These are phyloP conservation scores for Acrobeloides nanus DNA, from an alignment of 2,888 invertebrate genomes.

Conservation along the genomic window DNA sequence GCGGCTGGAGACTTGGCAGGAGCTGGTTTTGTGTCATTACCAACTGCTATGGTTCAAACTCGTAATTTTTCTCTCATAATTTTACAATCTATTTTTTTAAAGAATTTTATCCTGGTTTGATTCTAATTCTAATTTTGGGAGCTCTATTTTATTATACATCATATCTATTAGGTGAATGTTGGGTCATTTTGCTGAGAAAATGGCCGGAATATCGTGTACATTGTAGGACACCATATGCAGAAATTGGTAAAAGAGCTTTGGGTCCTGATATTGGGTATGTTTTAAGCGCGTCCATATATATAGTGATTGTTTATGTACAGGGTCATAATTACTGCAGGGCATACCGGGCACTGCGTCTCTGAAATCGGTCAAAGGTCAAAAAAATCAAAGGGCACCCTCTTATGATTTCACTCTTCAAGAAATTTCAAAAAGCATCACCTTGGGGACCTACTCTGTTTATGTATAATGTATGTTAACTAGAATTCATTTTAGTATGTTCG, in stretches of 20 bases:
- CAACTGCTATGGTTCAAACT: constrained; percentile 46
- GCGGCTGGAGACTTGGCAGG: constrained; percentile 48
- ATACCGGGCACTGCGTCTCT: background rate
- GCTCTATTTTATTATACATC: too few relatives aligned
- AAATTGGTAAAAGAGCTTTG: too few relatives aligned
- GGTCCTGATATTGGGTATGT: too few relatives aligned
- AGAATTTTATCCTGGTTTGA: too few relatives aligned
- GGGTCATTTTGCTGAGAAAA: background rate
- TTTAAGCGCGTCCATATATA: too few relatives aligned
- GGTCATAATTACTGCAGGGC: too few relatives aligned
- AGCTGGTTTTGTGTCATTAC: constrained; percentile 45
- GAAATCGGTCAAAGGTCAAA: background rate
- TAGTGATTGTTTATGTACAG: too few relatives aligned
- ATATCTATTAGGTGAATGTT: background rate
- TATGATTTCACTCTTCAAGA: background rate
- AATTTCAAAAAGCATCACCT: background rate
- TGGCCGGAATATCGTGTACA: background rate
- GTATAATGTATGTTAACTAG: background rate
- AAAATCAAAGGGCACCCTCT: too few relatives aligned
- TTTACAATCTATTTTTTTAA: too few relatives aligned
- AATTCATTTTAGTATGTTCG: background rate
- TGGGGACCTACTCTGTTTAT: too few relatives aligned
- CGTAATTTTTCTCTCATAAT: constrained; percentile 23
- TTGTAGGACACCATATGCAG: background rate
- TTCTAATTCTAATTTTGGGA: too few relatives aligned